Percentiles rank a stretch among this genome's conserved stretches.
These are phyloP conservation scores for Grantiella picta DNA, from an alignment of 2,113 vertebrate genomes.

Conservation along the genomic window DNA sequence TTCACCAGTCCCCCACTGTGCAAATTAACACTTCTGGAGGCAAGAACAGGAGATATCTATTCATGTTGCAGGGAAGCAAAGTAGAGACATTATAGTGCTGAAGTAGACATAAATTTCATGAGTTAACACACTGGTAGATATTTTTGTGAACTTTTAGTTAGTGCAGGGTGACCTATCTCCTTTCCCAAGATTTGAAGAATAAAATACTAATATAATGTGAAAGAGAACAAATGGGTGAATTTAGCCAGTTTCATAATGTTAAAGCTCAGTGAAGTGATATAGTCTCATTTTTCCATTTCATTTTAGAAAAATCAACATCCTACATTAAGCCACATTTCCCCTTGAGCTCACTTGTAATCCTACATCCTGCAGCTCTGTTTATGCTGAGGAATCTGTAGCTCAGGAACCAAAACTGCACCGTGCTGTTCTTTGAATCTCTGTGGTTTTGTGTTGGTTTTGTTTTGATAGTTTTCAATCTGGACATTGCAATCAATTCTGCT, in stretches of 20 bases:
- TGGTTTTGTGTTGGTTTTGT: background rate
- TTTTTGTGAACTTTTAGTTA: background rate
- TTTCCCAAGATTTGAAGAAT: background rate
- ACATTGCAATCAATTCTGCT: background rate
- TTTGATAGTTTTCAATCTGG: background rate
- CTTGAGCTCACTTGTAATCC: background rate
- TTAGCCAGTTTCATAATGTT: background rate
- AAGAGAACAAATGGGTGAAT: background rate
- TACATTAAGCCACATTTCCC: background rate
- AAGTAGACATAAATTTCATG: slow-evolving; percentile 11
- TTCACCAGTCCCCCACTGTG: slow-evolving; percentile 23
- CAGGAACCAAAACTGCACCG: background rate
- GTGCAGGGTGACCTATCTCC: background rate
- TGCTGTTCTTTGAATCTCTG: background rate
- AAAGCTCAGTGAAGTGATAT: background rate
- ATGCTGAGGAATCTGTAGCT: background rate
- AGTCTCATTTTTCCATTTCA: background rate
- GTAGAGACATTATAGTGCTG: background rate
- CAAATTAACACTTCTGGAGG: slow-evolving; percentile 50
- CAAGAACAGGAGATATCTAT: background rate
- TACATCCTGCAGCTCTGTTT: background rate
- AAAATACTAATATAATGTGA: background rate
- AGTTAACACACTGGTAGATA: slow-evolving; percentile 33
- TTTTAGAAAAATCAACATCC: background rate
- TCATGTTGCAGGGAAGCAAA: background rate